phyloP scores from a whole-genome alignment of 2,888 invertebrate species.

The Cetonia aurata region DNA sequence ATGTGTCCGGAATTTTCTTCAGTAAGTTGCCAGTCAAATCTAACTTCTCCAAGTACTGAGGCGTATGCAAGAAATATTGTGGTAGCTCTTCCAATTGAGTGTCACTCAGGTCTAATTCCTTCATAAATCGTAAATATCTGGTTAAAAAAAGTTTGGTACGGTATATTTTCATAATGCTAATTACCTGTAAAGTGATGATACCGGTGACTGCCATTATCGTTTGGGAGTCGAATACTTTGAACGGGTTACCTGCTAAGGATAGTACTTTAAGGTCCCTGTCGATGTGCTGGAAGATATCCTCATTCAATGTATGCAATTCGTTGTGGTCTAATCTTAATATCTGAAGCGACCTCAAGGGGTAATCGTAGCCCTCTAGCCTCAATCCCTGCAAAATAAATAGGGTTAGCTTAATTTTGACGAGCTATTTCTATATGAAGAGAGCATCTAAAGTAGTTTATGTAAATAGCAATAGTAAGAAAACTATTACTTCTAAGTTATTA shows the following conservation, averaged over 20 bases:
- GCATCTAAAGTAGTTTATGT: too few species aligned
- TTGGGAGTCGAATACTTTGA: slow-evolving; percentile 74
- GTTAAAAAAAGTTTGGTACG: neutral
- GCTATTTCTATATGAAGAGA: too few species aligned
- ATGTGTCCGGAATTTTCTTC: slow-evolving; percentile 70
- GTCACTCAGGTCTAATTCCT: slow-evolving; percentile 78
- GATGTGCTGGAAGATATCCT: slow-evolving; percentile 81
- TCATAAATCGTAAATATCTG: slow-evolving; percentile 47
- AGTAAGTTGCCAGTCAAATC: slow-evolving; percentile 78
- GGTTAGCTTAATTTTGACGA: too few species aligned
- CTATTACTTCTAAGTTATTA: too few species aligned
- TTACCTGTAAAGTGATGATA: slow-evolving; percentile 75
- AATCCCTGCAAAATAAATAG: slow-evolving; percentile 68
- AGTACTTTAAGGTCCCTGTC: slow-evolving; percentile 76
- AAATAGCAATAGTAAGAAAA: too few species aligned
- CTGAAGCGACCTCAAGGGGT: slow-evolving; percentile 72
- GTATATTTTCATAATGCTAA: neutral
- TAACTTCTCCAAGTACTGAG: slow-evolving; percentile 74
- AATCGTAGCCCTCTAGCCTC: slow-evolving; percentile 70
- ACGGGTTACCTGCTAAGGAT: slow-evolving; percentile 80
- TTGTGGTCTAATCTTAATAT: slow-evolving; percentile 78
- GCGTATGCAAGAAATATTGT: slow-evolving; percentile 76
- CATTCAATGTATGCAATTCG: slow-evolving; percentile 76
- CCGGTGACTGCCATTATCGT: slow-evolving; percentile 77
- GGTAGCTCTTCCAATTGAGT: slow-evolving; percentile 75